Evolutionary conservation across 1,140 invertebrate species (phyloP), one percentile per base, ranked within the genome.

Genomic region (Doryteuthis pealeii): DNA sequence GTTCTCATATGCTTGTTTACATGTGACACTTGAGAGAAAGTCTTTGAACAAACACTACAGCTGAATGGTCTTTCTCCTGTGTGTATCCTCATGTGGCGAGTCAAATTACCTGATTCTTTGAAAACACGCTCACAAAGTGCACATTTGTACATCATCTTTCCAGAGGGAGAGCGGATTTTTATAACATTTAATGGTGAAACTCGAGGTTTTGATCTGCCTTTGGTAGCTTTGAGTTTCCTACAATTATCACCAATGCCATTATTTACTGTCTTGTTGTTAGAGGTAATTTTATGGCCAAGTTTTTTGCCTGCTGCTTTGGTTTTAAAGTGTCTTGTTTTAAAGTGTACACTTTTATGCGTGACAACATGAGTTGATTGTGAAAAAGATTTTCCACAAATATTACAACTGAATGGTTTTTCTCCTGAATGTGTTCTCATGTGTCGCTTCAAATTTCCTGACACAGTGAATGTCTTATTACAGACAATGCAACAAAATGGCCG

Each of bases 1-100:
- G 74, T 85, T 88, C 76, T 88, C 75, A 84, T 85, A 65, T 89
- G 86, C 10, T 89, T 83, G 65, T 88, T 89, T 14, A 86, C 89
- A 73, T 87, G 89, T 67, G 87, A 87, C 33, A 3, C 14, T 32
- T 40, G 43, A 10, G 87, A 88, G 72, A 89, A 89, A 0, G 82
- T 76, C 31, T 84, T 66, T 1, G 75, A 70, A 77, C 88, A 89
- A 18, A 81, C 78, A 2, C 82, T 75, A 81, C 88, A 89, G 8
- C 33, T 65, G 70, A 83, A 89, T 15, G 88, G 88, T 78, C 88
- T 89, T 76, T 89, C 87, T 26, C 87, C 88, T 0, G 87, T 87
- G 74, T 89, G 88, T 66, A 86, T 89, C 40, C 88, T 70, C 22
- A 73, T 58, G 73, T 78, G 77, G 43, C 74, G 58, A 1, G 35